Conservation (phyloP, 2,113 vertebrate genomes). For the Cisticola juncidis region DNA sequence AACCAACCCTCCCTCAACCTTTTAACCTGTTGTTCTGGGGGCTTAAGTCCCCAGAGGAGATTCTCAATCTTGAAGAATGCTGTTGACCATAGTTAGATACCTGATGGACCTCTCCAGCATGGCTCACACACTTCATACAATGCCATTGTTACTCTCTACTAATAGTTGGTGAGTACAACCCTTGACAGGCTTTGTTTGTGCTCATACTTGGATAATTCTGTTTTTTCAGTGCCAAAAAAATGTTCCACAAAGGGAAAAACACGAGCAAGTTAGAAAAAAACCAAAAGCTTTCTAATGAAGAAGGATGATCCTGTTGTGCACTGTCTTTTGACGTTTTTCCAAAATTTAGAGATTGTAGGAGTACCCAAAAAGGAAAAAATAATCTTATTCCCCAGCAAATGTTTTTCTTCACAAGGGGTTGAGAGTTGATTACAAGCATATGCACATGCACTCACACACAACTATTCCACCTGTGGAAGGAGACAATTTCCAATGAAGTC, state of each 20-base stretch:
- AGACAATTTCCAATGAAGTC: not conserved
- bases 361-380: not conserved
- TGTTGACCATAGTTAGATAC: accelerated
- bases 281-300: not conserved
- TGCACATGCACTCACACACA: accelerated
- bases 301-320: not conserved
- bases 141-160: not conserved
- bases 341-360: not conserved
- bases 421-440: not conserved
- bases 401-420: not conserved
- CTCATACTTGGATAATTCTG: not conserved
- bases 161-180: not conserved
- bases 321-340: not conserved
- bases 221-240: not conserved
- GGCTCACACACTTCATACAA: accelerated
- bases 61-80: accelerated
- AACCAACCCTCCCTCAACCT: not conserved
- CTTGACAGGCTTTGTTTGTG: not conserved
- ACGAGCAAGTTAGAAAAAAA: not conserved
- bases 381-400: not conserved
- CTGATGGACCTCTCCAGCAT: not conserved
- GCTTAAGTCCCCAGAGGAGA: not conserved
- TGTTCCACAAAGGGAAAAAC: not conserved
- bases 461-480: not conserved
- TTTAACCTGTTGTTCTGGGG: not conserved